A percentile compares a stretch with the other conserved stretches of the same genome.
These are phyloP conservation scores for Meliscaeva auricollis DNA, from an alignment of 2,888 invertebrate species.

Conservation along the genomic window DNA sequence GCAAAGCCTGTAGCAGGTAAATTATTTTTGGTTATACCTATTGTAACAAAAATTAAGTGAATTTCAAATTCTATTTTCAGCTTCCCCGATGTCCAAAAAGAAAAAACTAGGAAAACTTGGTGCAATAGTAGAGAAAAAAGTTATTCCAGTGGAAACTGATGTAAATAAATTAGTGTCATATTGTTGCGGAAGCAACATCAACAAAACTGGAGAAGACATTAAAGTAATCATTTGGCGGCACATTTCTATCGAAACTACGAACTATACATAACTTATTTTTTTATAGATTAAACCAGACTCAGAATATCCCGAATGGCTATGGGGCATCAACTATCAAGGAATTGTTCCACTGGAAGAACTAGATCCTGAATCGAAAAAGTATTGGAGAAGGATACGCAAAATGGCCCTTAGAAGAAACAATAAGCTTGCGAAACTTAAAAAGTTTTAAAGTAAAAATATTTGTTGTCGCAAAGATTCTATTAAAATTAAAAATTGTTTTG, in stretches of 20 bases:
- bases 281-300: slow-evolving; percentile 87
- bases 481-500: not conserved
- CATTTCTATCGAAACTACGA: not conserved
- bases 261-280: slow-evolving; percentile 17
- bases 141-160: slow-evolving; percentile 94
- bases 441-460: slow-evolving; percentile 84
- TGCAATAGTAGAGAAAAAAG: slow-evolving; percentile 88
- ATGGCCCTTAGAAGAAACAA: slow-evolving; percentile 88
- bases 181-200: slow-evolving; percentile 94
- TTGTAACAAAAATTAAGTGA: not conserved
- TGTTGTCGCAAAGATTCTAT: not conserved
- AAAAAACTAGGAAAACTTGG: slow-evolving; percentile 88
- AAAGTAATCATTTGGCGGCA: slow-evolving; percentile 84
- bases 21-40: slow-evolving; percentile 43
- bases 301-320: slow-evolving; percentile 97
- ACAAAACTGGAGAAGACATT: slow-evolving; percentile 92
- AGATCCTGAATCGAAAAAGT: slow-evolving; percentile 91
- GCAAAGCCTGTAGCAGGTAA: slow-evolving; percentile 72
- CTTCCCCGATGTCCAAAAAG: slow-evolving; percentile 83
- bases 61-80: slow-evolving; percentile 21
- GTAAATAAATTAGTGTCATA: slow-evolving; percentile 89
- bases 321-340: slow-evolving; percentile 89
- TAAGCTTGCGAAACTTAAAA: slow-evolving; percentile 86
- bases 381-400: slow-evolving; percentile 91
- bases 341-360: slow-evolving; percentile 89